Evolutionary conservation across 2,888 invertebrate species (phyloP).

Genomic region (Auanema freiburgensis): DNA sequence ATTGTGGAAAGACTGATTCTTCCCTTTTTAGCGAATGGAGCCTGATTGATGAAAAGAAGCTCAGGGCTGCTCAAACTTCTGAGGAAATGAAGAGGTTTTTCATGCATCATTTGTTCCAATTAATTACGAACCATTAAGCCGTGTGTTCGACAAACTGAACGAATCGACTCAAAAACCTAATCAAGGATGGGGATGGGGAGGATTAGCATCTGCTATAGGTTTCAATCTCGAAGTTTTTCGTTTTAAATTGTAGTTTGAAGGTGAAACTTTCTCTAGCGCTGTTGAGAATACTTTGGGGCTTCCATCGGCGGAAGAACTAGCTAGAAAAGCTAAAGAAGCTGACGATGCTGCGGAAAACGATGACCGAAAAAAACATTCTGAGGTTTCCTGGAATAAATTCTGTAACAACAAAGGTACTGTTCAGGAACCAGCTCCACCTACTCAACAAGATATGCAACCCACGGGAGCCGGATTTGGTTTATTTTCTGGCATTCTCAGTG

Average conservation of each 20-base stretch:
- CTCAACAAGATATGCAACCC: not conserved
- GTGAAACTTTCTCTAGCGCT: slow-evolving; percentile 78
- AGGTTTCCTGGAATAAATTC: not conserved
- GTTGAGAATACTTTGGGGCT: slow-evolving; percentile 80
- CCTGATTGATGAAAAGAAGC: slow-evolving; percentile 17
- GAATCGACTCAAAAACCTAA: slow-evolving; percentile 2
- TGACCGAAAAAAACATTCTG: not conserved
- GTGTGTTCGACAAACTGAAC: not conserved
- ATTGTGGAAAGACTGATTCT: too few species aligned
- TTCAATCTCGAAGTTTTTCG: not conserved
- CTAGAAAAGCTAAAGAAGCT: slow-evolving; percentile 58
- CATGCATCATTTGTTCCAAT: not conserved
- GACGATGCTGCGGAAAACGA: not conserved
- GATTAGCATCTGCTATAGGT: slow-evolving; percentile 19
- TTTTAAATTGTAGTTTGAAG: slow-evolving; percentile 56
- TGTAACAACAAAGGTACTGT: too few species aligned
- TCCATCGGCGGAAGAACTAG: slow-evolving; percentile 80
- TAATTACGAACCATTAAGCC: not conserved
- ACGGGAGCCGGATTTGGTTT: slow-evolving; percentile 27
- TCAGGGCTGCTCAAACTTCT: not conserved
- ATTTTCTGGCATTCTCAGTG: slow-evolving; percentile 61
- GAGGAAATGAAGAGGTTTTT: not conserved
- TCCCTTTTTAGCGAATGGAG: slow-evolving; percentile 18
- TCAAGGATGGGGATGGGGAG: slow-evolving; percentile 20
- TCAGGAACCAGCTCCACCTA: not conserved